phyloP scores from a whole-genome alignment of 53 echinoderm and acorn worm species.

The Temnopleurus reevesii region DNA sequence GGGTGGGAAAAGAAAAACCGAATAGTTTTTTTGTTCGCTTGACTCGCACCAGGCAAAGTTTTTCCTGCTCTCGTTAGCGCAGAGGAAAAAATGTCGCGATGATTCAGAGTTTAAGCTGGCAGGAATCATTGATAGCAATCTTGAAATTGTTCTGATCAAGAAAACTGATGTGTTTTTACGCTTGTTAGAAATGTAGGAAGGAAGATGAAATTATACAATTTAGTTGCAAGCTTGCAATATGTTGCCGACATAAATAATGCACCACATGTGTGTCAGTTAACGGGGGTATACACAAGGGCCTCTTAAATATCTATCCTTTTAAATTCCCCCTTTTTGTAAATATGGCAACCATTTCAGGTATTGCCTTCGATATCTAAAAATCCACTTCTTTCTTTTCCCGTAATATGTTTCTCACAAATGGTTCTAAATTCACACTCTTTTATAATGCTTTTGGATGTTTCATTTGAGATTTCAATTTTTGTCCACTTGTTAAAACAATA shows the following conservation, averaged over 20 bases:
- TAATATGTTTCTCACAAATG: no score
- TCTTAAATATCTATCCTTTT: not conserved
- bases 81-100: conserved; percentile 13
- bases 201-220: conserved; percentile 44
- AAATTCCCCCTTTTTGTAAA: not conserved
- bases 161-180: conserved; percentile 31
- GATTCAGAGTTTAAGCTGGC: conserved; percentile 27
- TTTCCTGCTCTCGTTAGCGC: conserved; percentile 44
- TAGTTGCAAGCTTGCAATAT: conserved; percentile 50
- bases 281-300: not conserved
- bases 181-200: conserved; percentile 55
- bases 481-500: no score
- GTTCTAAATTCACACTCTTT: no score
- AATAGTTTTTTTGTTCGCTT: not conserved
- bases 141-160: conserved; percentile 11
- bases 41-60: conserved; percentile 23
- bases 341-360: no score
- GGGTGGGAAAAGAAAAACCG: conserved; percentile 27
- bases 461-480: no score
- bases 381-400: no score
- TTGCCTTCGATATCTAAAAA: no score
- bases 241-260: not conserved
- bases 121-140: conserved; percentile 31
- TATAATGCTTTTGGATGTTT: no score
- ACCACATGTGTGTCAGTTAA: not conserved